Percentiles rank a stretch among this genome's conserved stretches.
These are phyloP conservation scores for Anomalospiza imberbis DNA, from an alignment of 2,797 vertebrate species.

Conservation along the genomic window DNA sequence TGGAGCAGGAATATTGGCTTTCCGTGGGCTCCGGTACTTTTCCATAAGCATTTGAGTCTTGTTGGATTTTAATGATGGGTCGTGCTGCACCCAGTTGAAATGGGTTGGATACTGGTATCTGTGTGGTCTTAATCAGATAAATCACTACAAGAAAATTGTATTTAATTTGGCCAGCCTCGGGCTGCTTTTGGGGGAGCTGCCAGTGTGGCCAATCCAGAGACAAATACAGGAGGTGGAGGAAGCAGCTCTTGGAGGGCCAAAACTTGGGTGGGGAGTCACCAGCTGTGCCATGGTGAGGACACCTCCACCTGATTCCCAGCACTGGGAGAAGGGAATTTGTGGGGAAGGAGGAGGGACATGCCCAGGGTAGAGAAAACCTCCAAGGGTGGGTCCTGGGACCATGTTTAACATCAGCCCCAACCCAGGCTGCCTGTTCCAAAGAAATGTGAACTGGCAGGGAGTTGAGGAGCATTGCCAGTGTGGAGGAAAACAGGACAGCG, in stretches of 20 bases:
- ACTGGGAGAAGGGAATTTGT: background rate
- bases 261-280: background rate
- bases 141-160: background rate
- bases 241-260: background rate
- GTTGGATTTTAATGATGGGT: background rate
- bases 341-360: background rate
- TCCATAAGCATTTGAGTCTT: background rate
- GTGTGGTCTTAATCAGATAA: background rate
- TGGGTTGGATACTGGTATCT: background rate
- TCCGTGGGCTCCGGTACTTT: background rate
- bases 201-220: accelerated
- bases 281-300: background rate
- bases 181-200: background rate
- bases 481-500: background rate
- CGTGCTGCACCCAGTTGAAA: background rate
- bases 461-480: background rate
- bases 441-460: background rate
- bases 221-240: background rate
- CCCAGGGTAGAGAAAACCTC: background rate
- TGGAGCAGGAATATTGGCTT: background rate
- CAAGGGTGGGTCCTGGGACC: background rate
- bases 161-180: background rate
- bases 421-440: background rate
- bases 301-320: background rate
- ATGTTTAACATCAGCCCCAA: background rate